phyloP scores from a whole-genome alignment of 2,113 vertebrate genomes.

The Ptilorrhoa leucosticta region DNA sequence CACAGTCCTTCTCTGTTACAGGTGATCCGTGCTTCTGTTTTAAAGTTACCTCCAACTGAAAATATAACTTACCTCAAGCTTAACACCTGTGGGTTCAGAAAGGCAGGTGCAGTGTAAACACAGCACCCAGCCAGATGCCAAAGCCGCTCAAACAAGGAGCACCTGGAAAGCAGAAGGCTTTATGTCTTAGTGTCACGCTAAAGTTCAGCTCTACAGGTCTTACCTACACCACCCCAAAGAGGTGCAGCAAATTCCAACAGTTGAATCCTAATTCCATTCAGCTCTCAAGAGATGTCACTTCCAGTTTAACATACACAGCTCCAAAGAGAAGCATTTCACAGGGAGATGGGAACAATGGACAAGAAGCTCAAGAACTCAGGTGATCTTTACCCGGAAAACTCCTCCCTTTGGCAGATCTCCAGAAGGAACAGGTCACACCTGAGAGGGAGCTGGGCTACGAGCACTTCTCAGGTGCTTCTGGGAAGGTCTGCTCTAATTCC shows the following conservation, averaged over 20 bases:
- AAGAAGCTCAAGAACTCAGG: neutral
- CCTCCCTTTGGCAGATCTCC: neutral
- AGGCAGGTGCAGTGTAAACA: neutral
- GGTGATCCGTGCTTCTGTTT: neutral
- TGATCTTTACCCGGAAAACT: neutral
- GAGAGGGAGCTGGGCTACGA: neutral
- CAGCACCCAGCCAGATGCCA: neutral
- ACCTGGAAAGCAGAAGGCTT: conserved; percentile 25
- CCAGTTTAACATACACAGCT: neutral
- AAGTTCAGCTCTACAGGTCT: neutral
- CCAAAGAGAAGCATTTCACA: neutral
- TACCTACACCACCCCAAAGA: neutral
- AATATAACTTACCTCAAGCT: neutral
- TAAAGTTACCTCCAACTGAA: neutral
- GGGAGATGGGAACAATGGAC: neutral
- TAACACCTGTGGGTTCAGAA: neutral
- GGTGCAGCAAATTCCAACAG: neutral
- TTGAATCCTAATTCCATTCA: neutral
- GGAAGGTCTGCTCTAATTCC: neutral
- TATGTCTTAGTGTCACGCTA: neutral
- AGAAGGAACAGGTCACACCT: neutral
- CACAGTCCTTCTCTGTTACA: neutral
- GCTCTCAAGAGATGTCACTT: neutral
- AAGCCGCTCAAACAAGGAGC: neutral
- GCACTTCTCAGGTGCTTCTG: neutral